Base-by-base conservation (phyloP, 2,888 invertebrate genomes). In the Plusia festucae region DNA sequence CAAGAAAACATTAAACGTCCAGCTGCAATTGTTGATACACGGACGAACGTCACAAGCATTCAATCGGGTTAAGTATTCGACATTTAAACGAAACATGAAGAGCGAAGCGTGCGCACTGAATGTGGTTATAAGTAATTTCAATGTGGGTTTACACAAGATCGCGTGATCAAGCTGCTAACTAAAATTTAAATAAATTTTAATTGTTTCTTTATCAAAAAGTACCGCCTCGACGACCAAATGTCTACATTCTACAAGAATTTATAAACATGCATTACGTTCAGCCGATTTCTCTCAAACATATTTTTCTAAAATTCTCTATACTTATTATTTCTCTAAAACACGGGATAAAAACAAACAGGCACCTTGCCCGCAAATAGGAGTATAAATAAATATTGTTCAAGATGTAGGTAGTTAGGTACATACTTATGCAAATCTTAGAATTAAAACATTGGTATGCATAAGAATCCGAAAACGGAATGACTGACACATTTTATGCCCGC, bases 1-100 rank as follows among this genome's bases (percentile, higher is more conserved):
- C 53, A 58, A 62, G 24, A 22, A 56, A 60, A 59, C 62, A 60
- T 61, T 34, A 52, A 60, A 32, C 52, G 53, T 9, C 7, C 44
- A 68, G 51, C 46, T 56, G 44, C 44, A 49, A 24, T 46, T 70
- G 60, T 67, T 70, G 60, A 64, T 63, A 70, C 60, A 66, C 34
- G 20, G 27, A 32, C 18, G 15, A 9, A 24, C 56, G 53, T 58
- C 51, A 53, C 32, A 27, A 53, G 18, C 59, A 65, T 60, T 60
- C 60, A 16, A 63, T 51, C 18, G 53, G n/a, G n/a, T n/a, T n/a
- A n/a, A 53, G 51, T 46, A 52, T 30, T 60, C 32, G 61, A 53
- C 32, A 55, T 55, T 49, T 30, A 24, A 51, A 34, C 46, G 49
- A 51, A 32, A 52, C 53, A 16, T 54, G 58, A 27, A 44, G 34